Evolutionary conservation across 1,140 invertebrate species (phyloP).

Genomic region (Diprion similis): DNA sequence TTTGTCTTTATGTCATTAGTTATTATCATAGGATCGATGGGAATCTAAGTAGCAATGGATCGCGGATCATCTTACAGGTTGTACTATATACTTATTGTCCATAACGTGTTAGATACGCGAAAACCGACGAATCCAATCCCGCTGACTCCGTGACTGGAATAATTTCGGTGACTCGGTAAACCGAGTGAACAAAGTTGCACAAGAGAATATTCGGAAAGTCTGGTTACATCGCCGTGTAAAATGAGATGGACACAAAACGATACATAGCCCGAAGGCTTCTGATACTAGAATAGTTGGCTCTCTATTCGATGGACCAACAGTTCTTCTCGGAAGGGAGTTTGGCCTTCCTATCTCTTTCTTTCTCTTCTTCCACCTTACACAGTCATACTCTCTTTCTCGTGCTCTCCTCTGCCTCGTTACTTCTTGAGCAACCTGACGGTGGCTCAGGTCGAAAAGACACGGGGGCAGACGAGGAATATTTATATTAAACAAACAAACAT

Average conservation of each 20-base stretch:
- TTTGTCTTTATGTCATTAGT: no score
- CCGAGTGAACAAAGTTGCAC: neutral
- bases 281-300: constrained; percentile 5
- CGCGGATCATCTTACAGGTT: no score
- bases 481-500: neutral
- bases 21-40: no score
- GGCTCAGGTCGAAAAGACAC: neutral
- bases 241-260: constrained; percentile 7
- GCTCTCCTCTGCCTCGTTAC: neutral
- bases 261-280: constrained; percentile 5
- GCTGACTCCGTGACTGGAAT: neutral
- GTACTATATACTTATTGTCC: no score
- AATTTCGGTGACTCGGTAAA: neutral
- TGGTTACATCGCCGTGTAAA: neutral
- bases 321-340: constrained; percentile 4
- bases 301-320: neutral
- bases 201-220: neutral
- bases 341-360: constrained; percentile 11
- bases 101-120: no score
- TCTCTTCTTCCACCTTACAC: neutral
- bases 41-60: no score
- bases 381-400: neutral
- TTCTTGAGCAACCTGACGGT: constrained; percentile 12
- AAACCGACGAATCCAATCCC: no score
- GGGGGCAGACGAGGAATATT: neutral